Evolutionary conservation across 2,113 vertebrate genomes (phyloP).

Genomic region (Turnix velox): DNA sequence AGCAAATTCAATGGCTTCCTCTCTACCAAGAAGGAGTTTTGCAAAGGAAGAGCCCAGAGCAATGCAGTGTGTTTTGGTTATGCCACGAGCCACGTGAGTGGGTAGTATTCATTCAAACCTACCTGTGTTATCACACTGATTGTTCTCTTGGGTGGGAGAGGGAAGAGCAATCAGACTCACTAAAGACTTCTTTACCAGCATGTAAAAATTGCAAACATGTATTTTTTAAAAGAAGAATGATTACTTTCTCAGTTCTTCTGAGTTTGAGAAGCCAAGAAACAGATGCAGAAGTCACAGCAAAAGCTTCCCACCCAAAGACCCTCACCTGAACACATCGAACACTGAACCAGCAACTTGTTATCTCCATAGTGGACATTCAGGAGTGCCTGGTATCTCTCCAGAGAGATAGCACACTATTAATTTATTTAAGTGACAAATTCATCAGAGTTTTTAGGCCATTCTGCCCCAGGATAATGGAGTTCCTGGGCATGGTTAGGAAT

Average conservation of each 20-base stretch:
- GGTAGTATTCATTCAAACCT: background rate
- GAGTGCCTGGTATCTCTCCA: background rate
- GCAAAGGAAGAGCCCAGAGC: slow-evolving; percentile 3
- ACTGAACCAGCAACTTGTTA: background rate
- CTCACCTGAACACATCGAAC: background rate
- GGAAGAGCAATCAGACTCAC: background rate
- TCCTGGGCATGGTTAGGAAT: background rate
- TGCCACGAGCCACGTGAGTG: background rate
- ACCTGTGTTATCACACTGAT: background rate
- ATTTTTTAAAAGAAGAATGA: background rate
- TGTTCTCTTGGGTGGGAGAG: background rate
- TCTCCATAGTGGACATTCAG: background rate
- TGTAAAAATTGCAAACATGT: fast-evolving
- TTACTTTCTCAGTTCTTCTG: background rate
- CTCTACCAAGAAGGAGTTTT: background rate
- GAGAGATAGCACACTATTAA: background rate
- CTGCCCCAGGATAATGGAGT: background rate
- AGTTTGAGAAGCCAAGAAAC: background rate
- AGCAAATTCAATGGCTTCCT: slow-evolving; percentile 37
- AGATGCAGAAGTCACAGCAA: background rate
- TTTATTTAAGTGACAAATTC: background rate
- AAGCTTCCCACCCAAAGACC: background rate
- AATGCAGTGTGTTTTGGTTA: background rate
- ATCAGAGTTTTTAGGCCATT: background rate
- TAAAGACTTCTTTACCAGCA: background rate